These are phyloP conservation scores for Meriones unguiculatus DNA, from an alignment of 2,113 vertebrate species.

Conservation along the genomic window DNA sequence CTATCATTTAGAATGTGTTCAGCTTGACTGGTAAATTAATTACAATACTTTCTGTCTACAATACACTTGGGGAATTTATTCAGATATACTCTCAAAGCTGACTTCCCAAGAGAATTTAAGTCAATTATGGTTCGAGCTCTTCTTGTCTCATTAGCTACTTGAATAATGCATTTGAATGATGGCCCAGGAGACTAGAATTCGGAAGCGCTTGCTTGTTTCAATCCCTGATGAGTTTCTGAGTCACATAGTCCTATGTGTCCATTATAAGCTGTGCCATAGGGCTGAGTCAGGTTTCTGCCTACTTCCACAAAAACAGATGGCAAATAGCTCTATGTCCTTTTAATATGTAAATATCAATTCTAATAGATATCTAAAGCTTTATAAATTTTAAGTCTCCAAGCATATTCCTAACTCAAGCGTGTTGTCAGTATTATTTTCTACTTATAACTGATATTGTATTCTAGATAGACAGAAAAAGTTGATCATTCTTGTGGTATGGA, in stretches of 20 bases:
- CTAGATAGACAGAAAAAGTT: background rate
- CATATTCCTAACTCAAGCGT: background rate
- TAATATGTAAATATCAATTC: background rate
- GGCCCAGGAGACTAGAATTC: slow-evolving; percentile 78
- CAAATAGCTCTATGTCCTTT: background rate
- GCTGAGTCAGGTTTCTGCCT: background rate
- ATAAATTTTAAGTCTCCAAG: slow-evolving; percentile 22
- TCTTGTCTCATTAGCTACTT: slow-evolving; percentile 82
- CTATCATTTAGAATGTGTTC: slow-evolving; percentile 48
- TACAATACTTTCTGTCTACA: slow-evolving; percentile 66
- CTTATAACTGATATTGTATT: background rate
- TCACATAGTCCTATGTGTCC: slow-evolving; percentile 63
- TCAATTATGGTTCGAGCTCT: slow-evolving; percentile 78
- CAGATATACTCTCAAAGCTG: slow-evolving; percentile 74
- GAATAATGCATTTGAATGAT: slow-evolving; percentile 80
- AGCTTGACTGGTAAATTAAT: slow-evolving; percentile 77
- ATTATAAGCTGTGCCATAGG: slow-evolving; percentile 50
- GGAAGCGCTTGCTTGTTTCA: slow-evolving; percentile 67
- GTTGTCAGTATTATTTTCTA: slow-evolving; percentile 24
- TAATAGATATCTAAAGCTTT: background rate
- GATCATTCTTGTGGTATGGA: slow-evolving; percentile 2
- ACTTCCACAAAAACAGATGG: background rate
- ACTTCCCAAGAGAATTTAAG: slow-evolving; percentile 73
- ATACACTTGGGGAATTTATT: slow-evolving; percentile 78
- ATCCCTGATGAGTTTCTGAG: slow-evolving; percentile 74